phyloP scores from a whole-genome alignment of 1,140 invertebrate genomes.

The Drosophila lacertosa region DNA sequence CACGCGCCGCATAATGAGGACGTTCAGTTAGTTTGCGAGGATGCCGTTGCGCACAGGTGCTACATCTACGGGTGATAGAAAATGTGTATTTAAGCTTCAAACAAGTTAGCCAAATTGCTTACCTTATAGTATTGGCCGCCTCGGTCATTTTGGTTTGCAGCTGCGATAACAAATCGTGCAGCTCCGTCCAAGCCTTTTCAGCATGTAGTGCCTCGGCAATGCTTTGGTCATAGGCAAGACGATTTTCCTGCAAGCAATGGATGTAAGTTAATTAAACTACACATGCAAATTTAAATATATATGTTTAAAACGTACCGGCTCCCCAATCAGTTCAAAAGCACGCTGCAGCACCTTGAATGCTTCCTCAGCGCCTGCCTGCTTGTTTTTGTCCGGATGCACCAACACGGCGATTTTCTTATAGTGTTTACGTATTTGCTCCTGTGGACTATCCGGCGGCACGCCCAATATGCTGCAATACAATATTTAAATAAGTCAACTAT shows the following conservation, averaged over 20 bases:
- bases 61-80: slow-evolving; percentile 86
- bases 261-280: background rate
- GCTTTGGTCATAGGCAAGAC: slow-evolving; percentile 89
- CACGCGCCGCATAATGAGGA: slow-evolving; percentile 94
- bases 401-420: slow-evolving; percentile 96
- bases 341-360: slow-evolving; percentile 97
- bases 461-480: slow-evolving; percentile 90
- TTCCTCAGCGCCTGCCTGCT: slow-evolving; percentile 96
- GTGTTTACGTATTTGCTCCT: slow-evolving; percentile 97
- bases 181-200: slow-evolving; percentile 92
- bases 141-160: slow-evolving; percentile 97
- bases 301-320: slow-evolving; percentile 87
- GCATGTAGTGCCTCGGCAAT: slow-evolving; percentile 90
- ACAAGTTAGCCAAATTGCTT: background rate
- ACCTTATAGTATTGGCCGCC: slow-evolving; percentile 94
- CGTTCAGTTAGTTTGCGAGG: slow-evolving; percentile 92
- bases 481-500: background rate
- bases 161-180: slow-evolving; percentile 92
- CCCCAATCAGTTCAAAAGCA: slow-evolving; percentile 97
- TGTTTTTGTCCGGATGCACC: slow-evolving; percentile 98
- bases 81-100: background rate
- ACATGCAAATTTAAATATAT: background rate
- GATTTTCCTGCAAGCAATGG: slow-evolving; percentile 87
- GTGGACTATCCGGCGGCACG: slow-evolving; percentile 92
- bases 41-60: slow-evolving; percentile 95